Base-by-base conservation (phyloP, 2,113 vertebrate genomes). In the Regulus satrapa region DNA sequence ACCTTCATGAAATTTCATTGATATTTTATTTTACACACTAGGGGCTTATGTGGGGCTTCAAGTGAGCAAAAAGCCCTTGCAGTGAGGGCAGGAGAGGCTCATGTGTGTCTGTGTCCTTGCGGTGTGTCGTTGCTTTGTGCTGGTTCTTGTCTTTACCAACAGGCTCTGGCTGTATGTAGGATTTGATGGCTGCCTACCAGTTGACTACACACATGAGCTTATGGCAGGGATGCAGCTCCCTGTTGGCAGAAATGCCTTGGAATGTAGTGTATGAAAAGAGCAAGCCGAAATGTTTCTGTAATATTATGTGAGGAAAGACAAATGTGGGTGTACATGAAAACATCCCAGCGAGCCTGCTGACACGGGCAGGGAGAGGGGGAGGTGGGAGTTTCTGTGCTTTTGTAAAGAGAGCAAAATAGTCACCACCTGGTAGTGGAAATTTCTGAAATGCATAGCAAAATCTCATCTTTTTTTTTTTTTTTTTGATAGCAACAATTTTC, bases 321-420 rank as follows among this genome's bases (percentile, higher is more conserved):
- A 93, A 94, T 68, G 95, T 95, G 85, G 95, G 88, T 89, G 92
- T 90, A 72, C 38, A 67, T 56, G 79, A 90, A 93, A 96, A 90
- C 92, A 90, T 43, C 66, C 75, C 64, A 64, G 82, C 0, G 0
- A 85, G 92, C 29, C 72, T 88, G 75, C 85, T 63, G 92, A 90
- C 85, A 45, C 0, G 3, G 55, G 63, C 36, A 24, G 64, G 48
- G 61, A 68, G 26, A 23, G 29, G 23, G 26, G 66, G 52, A 77
- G 62, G 52, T 4, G 8, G 79, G 82, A 94, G 68, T 67, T 88
- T 56, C 78, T 64, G 18, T 77, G 40, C 40, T 74, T 89, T 78
- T 88, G 41, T 77, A 40, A 88, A 69, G 41, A 2, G 7, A 76
- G 46, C 59, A 29, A 79, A 80, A 71, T 38, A 77, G n/a, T 90